These are phyloP conservation scores for Netelia fuscicornis DNA, from an alignment of 2,888 invertebrate species.

Conservation along the genomic window DNA sequence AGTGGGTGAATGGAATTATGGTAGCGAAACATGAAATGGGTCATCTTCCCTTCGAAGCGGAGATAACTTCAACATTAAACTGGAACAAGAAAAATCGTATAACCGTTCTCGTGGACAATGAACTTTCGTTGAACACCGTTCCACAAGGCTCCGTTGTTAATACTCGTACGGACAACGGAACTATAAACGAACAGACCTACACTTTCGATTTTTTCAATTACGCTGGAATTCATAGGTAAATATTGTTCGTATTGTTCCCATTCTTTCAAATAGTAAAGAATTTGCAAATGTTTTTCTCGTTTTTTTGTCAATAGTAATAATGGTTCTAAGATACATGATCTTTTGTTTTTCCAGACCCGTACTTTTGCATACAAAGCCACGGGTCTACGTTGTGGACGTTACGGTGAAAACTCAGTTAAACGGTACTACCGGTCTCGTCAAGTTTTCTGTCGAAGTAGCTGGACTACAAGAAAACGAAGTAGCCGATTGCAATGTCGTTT, in stretches of 20 bases:
- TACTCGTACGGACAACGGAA: constrained; percentile 87
- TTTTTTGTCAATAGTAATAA: neutral
- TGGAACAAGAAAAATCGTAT: constrained; percentile 91
- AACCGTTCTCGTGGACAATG: constrained; percentile 98
- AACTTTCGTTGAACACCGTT: constrained; percentile 93
- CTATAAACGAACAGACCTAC: constrained; percentile 90
- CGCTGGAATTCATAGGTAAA: constrained; percentile 94
- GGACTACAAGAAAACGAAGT: constrained; percentile 82
- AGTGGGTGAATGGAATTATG: constrained; percentile 96
- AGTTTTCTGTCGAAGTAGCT: constrained; percentile 82
- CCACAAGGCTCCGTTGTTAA: constrained; percentile 93
- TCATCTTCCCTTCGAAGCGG: constrained; percentile 97
- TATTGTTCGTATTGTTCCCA: constrained; percentile 31
- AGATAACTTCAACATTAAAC: constrained; percentile 89
- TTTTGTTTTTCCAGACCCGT: constrained; percentile 88
- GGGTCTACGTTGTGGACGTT: constrained; percentile 93
- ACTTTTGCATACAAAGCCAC: constrained; percentile 94
- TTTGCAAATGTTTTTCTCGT: neutral
- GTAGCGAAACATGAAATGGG: constrained; percentile 96
- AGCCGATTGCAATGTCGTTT: constrained; percentile 83
- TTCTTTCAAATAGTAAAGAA: neutral
- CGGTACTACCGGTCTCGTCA: constrained; percentile 87
- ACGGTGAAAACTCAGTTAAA: constrained; percentile 90
- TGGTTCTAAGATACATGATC: neutral
- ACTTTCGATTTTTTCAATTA: constrained; percentile 99